These are phyloP conservation scores for Pangasius krempfi DNA, from an alignment of 2,797 vertebrate genomes.

Conservation along the genomic window DNA sequence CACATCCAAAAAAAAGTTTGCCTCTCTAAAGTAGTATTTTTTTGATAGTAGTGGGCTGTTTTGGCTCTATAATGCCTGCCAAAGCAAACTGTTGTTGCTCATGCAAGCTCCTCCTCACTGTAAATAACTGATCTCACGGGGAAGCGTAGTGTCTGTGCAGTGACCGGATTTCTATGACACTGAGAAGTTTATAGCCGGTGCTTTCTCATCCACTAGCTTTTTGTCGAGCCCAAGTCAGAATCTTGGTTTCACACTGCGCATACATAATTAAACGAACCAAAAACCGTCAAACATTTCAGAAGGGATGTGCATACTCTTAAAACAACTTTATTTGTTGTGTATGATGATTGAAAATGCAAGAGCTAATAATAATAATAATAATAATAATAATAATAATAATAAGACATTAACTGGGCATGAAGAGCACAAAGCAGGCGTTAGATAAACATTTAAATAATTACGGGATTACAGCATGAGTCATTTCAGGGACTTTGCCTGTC, in stretches of 20 bases:
- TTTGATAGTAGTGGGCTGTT: neutral
- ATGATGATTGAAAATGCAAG: neutral
- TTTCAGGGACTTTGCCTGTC: neutral
- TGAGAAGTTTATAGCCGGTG: neutral
- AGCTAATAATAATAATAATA: too few relatives aligned
- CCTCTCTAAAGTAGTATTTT: neutral
- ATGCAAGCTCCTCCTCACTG: neutral
- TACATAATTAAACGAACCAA: neutral
- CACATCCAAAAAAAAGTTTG: neutral
- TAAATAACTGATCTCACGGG: neutral
- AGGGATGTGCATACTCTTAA: neutral
- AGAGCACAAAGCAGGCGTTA: neutral
- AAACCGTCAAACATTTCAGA: neutral
- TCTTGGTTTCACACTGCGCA: neutral
- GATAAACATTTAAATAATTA: neutral
- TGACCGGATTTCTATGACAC: neutral
- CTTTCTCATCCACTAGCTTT: neutral
- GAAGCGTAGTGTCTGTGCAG: neutral
- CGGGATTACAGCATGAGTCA: neutral
- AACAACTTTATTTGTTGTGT: neutral
- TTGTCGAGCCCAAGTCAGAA: neutral
- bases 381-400: too few relatives aligned
- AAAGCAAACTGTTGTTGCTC: neutral
- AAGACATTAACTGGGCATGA: neutral
- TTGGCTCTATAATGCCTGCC: neutral